Evolutionary conservation across 1,140 invertebrate species (phyloP).

Genomic region (Condylostylus longicornis): DNA sequence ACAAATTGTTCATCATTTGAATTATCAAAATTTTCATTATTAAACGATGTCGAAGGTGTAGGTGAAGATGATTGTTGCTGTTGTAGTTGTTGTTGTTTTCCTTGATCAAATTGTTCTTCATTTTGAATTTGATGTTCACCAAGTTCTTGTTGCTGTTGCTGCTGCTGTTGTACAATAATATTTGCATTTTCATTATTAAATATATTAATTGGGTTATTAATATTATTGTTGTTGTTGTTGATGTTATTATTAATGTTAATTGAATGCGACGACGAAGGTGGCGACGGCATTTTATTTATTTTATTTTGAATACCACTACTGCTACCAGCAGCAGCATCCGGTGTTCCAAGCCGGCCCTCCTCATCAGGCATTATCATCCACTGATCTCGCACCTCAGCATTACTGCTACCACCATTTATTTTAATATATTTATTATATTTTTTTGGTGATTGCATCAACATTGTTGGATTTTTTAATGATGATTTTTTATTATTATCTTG

Average conservation of each 20-base stretch:
- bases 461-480: too few relatives aligned
- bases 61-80: constrained; percentile 1
- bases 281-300: constrained; percentile 4
- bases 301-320: constrained; percentile 23
- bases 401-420: constrained; percentile 14
- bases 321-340: constrained; percentile 33
- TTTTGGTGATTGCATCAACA: constrained; percentile 16
- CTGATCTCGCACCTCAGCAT: constrained; percentile 29
- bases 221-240: constrained; percentile 5
- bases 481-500: too few relatives aligned
- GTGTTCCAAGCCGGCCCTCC: constrained; percentile 33
- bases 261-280: constrained; percentile 14
- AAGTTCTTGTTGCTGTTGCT: constrained; percentile 7
- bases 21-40: constrained; percentile 10
- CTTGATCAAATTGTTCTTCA: too few relatives aligned
- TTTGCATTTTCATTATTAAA: too few relatives aligned
- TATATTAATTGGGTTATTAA: too few relatives aligned
- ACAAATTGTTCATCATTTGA: constrained; percentile 21
- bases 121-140: too few relatives aligned
- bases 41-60: constrained; percentile 2
- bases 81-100: constrained; percentile 1
- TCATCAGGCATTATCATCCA: constrained; percentile 31
- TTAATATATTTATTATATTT: constrained; percentile 4
- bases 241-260: constrained; percentile 11
- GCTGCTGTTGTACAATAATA: constrained; percentile 3